A percentile compares a stretch with the other conserved stretches of the same genome.
These are phyloP conservation scores for Neelides sp. DNA, from an alignment of 1,140 invertebrate genomes.

Conservation along the genomic window DNA sequence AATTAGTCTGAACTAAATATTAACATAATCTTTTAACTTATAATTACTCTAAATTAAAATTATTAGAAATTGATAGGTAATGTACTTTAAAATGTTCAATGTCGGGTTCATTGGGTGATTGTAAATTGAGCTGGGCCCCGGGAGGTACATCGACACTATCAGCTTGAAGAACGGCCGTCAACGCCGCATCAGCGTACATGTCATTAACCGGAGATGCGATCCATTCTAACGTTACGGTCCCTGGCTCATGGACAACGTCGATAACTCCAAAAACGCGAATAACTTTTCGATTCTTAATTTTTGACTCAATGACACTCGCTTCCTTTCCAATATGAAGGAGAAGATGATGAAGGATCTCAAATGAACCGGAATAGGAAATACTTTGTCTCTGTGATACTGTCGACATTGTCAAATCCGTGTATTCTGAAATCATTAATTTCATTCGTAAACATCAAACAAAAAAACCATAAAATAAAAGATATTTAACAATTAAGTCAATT, in stretches of 20 bases:
- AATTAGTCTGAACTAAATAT: too few species aligned
- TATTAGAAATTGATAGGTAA: not conserved
- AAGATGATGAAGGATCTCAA: conserved; percentile 66
- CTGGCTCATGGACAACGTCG: conserved; percentile 68
- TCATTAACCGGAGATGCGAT: conserved; percentile 85
- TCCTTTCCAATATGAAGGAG: conserved; percentile 69
- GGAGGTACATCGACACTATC: conserved; percentile 46
- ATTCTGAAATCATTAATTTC: conserved; percentile 48
- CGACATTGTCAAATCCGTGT: conserved; percentile 89
- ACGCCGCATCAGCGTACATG: conserved; percentile 92
- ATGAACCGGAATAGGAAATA: conserved; percentile 67
- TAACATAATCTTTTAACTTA: not conserved
- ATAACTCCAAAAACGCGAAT: conserved; percentile 59
- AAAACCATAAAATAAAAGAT: conserved; percentile 11
- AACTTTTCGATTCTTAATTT: conserved; percentile 45
- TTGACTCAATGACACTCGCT: conserved; percentile 59
- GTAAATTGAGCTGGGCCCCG: too few species aligned
- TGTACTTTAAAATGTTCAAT: conserved; percentile 67
- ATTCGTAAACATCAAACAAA: conserved; percentile 9
- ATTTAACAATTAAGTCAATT: not conserved
- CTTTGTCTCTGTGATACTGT: conserved; percentile 82
- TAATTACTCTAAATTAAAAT: conserved; percentile 11
- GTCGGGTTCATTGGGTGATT: conserved; percentile 57
- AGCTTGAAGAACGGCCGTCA: conserved; percentile 67
- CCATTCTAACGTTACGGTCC: conserved; percentile 83